These are phyloP conservation scores for Glaucomys volans DNA, from an alignment of 2,113 vertebrate species.

Conservation along the genomic window DNA sequence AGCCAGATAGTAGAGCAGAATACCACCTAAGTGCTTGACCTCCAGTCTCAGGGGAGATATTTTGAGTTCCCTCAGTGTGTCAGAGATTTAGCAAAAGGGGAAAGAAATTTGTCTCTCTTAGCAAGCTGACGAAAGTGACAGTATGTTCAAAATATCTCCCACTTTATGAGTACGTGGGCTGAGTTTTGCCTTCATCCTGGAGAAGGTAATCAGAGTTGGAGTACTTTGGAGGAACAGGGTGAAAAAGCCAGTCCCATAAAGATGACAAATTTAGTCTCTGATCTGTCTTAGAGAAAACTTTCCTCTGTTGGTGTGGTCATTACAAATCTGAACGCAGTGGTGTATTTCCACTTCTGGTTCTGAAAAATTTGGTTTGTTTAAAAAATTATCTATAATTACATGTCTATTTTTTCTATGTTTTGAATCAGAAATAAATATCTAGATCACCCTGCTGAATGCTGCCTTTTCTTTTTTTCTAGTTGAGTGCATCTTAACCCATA, in stretches of 20 bases:
- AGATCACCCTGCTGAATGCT: neutral
- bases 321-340: neutral
- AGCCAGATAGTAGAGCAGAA: conserved; percentile 61
- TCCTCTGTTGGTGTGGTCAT: neutral
- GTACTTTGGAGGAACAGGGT: neutral
- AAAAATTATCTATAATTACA: neutral
- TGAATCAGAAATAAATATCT: conserved; percentile 22
- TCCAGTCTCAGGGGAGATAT: conserved; percentile 11
- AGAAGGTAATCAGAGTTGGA: conserved; percentile 45
- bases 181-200: conserved; percentile 43
- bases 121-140: conserved; percentile 36
- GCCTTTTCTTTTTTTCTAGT: conserved; percentile 40
- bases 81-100: neutral
- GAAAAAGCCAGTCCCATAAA: neutral
- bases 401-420: neutral
- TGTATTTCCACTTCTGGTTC: neutral
- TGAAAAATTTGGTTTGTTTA: neutral
- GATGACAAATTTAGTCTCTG: conserved; percentile 63
- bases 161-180: conserved; percentile 45
- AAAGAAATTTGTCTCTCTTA: conserved; percentile 26
- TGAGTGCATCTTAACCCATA: neutral
- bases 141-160: conserved; percentile 56
- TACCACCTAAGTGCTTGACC: neutral
- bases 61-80: conserved; percentile 7
- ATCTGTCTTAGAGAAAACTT: conserved; percentile 21